Evolutionary conservation across 2,113 vertebrate genomes (phyloP).

Genomic region (Ageneiosus marmoratus): DNA sequence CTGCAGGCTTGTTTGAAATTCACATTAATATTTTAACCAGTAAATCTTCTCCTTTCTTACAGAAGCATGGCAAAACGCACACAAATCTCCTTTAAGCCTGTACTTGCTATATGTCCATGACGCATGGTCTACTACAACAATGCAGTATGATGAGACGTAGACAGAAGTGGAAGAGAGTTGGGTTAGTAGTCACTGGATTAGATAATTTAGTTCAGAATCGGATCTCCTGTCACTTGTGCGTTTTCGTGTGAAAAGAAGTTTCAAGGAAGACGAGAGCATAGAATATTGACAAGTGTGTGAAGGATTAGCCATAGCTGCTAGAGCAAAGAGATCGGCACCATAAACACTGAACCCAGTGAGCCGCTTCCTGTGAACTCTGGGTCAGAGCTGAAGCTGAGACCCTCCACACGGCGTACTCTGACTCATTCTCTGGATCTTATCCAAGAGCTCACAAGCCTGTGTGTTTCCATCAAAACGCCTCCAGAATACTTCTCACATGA

Average conservation of each 20-base stretch:
- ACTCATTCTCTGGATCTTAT: slow-evolving; percentile 35
- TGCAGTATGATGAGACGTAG: neutral
- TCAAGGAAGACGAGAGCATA: neutral
- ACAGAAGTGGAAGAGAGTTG: neutral
- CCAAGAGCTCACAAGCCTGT: neutral
- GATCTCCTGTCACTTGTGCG: neutral
- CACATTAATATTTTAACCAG: neutral
- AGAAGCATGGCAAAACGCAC: neutral
- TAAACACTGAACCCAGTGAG: neutral
- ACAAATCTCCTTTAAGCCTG: neutral
- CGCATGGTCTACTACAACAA: too few species aligned
- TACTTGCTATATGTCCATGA: neutral
- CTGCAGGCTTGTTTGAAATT: neutral
- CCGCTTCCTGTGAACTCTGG: neutral
- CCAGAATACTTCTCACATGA: slow-evolving; percentile 15
- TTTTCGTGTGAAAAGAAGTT: neutral
- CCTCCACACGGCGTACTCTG: neutral
- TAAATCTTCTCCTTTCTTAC: neutral
- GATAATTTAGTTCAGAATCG: neutral
- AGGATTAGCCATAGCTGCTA: neutral
- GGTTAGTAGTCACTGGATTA: neutral
- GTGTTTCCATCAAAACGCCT: slow-evolving; percentile 22
- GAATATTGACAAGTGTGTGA: neutral
- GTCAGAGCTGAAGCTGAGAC: slow-evolving; percentile 12
- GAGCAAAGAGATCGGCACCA: neutral